phyloP scores from a whole-genome alignment of 2,113 vertebrate species.

The Dasyornis broadbenti region DNA sequence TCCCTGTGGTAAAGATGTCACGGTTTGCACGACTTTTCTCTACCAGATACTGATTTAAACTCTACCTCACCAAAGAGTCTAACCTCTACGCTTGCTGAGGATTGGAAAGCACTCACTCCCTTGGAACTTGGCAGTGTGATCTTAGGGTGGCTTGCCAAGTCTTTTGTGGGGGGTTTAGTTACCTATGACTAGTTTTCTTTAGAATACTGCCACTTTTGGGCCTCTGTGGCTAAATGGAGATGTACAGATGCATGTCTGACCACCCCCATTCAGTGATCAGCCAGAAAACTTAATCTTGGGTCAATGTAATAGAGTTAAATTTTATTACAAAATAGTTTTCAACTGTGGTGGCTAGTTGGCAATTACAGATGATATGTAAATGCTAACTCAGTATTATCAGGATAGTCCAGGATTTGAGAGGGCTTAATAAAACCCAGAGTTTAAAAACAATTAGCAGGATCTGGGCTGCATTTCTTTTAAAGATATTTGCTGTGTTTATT shows the following conservation, averaged over 20 bases:
- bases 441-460: not conserved
- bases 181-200: conserved; percentile 42
- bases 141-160: not conserved
- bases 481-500: not conserved
- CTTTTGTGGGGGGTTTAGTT: conserved; percentile 30
- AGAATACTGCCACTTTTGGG: not conserved
- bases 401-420: not conserved
- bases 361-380: not conserved
- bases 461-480: not conserved
- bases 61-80: not conserved
- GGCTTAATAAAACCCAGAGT: not conserved
- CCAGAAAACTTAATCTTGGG: conserved; percentile 16
- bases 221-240: conserved; percentile 29
- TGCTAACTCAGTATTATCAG: not conserved
- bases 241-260: not conserved
- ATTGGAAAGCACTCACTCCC: not conserved
- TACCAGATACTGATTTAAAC: not conserved
- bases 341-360: not conserved
- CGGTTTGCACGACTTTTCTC: not conserved
- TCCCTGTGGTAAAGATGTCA: not conserved
- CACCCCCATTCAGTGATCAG: not conserved
- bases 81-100: not conserved
- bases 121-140: conserved; percentile 1
- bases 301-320: not conserved
- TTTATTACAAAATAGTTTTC: not conserved